These are phyloP conservation scores for Neocrepidodera transversa DNA, from an alignment of 2,888 invertebrate genomes.

Conservation along the genomic window DNA sequence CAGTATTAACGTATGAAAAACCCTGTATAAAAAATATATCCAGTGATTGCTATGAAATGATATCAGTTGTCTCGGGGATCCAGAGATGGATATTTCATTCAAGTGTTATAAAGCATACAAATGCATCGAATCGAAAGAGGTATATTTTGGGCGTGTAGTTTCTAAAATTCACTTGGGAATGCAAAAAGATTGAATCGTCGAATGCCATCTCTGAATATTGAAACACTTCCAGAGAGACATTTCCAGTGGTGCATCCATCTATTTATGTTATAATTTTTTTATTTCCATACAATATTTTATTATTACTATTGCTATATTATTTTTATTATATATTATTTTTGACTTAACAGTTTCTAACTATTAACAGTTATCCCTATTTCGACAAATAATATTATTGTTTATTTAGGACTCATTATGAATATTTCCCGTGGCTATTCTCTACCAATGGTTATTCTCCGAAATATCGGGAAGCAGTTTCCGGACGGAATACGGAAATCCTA, in stretches of 20 bases:
- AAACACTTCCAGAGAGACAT: not conserved
- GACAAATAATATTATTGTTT: too few species aligned
- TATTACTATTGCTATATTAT: too few species aligned
- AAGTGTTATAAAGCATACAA: slow-evolving; percentile 16
- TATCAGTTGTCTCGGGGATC: slow-evolving; percentile 9
- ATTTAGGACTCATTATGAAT: too few species aligned
- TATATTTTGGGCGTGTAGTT: slow-evolving; percentile 1
- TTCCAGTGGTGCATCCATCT: not conserved
- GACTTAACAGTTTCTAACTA: too few species aligned
- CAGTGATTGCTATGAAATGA: not conserved
- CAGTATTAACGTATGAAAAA: too few species aligned
- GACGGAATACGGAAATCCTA: not conserved
- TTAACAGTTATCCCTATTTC: too few species aligned
- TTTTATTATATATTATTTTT: too few species aligned
- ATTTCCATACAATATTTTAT: too few species aligned
- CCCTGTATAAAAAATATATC: too few species aligned
- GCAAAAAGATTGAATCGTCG: slow-evolving; percentile 2
- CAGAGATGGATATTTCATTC: slow-evolving; percentile 6
- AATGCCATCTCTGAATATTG: slow-evolving; percentile 5
- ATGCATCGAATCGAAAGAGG: slow-evolving; percentile 13
- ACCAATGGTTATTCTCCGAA: not conserved
- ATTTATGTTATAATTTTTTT: too few species aligned
- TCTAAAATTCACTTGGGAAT: slow-evolving; percentile 9
- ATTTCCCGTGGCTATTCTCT: too few species aligned
- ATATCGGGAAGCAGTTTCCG: not conserved